Conservation (phyloP, 2,888 invertebrate genomes). For the Pseudolycoriella hygida region DNA sequence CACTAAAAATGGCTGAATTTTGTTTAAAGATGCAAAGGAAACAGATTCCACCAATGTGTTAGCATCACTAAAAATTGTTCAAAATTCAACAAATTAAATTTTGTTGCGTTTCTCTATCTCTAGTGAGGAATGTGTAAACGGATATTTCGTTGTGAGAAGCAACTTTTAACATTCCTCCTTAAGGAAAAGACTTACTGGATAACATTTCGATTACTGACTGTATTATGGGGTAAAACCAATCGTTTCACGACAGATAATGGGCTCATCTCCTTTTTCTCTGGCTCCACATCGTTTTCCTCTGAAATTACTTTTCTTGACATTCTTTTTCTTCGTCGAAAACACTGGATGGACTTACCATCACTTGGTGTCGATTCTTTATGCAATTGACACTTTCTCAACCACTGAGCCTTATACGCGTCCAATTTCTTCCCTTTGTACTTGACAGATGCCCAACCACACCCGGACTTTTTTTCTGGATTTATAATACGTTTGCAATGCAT, state of each 20-base stretch:
- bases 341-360: constrained; percentile 15
- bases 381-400: constrained; percentile 51
- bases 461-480: constrained; percentile 80
- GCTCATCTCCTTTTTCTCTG: constrained; percentile 40
- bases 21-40: constrained; percentile 71
- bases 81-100: not conserved
- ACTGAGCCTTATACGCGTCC: constrained; percentile 74
- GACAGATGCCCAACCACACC: constrained; percentile 87
- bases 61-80: constrained; percentile 48
- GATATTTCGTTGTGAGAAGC: too few relatives aligned
- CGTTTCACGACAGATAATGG: constrained; percentile 42
- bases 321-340: too few relatives aligned
- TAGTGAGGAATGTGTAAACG: too few relatives aligned
- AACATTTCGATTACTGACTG: constrained; percentile 53
- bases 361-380: constrained; percentile 32
- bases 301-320: too few relatives aligned
- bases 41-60: constrained; percentile 80
- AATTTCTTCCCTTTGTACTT: constrained; percentile 75
- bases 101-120: too few relatives aligned
- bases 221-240: constrained; percentile 56
- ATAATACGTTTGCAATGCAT: constrained; percentile 81
- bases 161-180: not conserved
- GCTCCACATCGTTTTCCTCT: constrained; percentile 41
- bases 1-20: constrained; percentile 83
- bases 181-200: constrained; percentile 38